These are phyloP conservation scores for Chymomyza amoena DNA, from an alignment of 2,888 invertebrate species.

Conservation along the genomic window DNA sequence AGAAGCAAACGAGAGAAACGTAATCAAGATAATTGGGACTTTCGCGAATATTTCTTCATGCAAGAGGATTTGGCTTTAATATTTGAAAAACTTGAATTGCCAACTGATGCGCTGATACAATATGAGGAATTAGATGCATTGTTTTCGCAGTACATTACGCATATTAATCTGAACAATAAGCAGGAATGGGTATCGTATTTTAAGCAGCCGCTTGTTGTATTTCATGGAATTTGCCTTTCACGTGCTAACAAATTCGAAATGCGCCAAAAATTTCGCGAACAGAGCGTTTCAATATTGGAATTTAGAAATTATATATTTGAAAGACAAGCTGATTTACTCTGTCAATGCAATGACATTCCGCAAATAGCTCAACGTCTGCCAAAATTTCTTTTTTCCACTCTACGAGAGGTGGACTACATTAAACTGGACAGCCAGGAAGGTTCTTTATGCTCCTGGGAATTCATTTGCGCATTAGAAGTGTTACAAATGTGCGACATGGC, in stretches of 20 bases:
- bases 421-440: slow-evolving; percentile 90
- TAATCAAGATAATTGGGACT: slow-evolving; percentile 95
- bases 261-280: slow-evolving; percentile 72
- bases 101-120: slow-evolving; percentile 96
- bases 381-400: slow-evolving; percentile 92
- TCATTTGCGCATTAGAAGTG: slow-evolving; percentile 93
- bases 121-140: slow-evolving; percentile 98
- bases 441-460: slow-evolving; percentile 94
- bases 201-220: slow-evolving; percentile 87
- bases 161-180: slow-evolving; percentile 92
- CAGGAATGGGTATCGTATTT: slow-evolving; percentile 92
- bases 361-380: slow-evolving; percentile 91
- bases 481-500: slow-evolving; percentile 88
- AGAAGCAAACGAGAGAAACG: slow-evolving; percentile 93
- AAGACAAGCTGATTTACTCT: slow-evolving; percentile 92
- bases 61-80: slow-evolving; percentile 97
- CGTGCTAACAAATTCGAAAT: slow-evolving; percentile 81
- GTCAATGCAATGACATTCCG: slow-evolving; percentile 79
- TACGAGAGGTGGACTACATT: slow-evolving; percentile 90
- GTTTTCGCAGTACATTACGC: slow-evolving; percentile 97
- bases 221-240: slow-evolving; percentile 88
- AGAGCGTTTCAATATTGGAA: slow-evolving; percentile 87
- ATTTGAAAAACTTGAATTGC: slow-evolving; percentile 94
- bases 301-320: slow-evolving; percentile 96
- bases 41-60: slow-evolving; percentile 95